A percentile compares a stretch with the other conserved stretches of the same genome.
phyloP scores from a whole-genome alignment of 2,797 vertebrate species.

The Hipposideros larvatus region DNA sequence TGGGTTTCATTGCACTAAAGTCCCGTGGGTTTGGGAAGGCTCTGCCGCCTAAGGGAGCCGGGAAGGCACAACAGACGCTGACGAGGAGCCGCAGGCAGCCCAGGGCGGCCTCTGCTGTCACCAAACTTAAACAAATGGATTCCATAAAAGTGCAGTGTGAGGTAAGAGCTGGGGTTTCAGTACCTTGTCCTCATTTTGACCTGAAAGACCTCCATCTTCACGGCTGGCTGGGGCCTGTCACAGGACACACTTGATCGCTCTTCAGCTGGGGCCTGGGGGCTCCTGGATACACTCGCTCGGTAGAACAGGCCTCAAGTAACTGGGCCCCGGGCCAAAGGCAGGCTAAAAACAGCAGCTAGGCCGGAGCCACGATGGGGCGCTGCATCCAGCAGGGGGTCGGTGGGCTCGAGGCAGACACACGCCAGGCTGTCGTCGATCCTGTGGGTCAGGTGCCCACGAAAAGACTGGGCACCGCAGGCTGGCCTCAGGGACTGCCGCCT shows the following conservation, averaged over 20 bases:
- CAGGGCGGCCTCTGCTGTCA: slow-evolving; percentile 73
- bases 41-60: slow-evolving; percentile 66
- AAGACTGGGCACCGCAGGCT: background rate
- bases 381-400: slow-evolving; percentile 39
- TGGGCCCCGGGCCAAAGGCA: slow-evolving; percentile 45
- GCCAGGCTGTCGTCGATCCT: background rate
- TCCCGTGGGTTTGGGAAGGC: slow-evolving; percentile 64
- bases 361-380: background rate
- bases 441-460: background rate
- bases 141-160: slow-evolving; percentile 58
- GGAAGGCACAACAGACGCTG: slow-evolving; percentile 79
- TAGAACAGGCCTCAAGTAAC: slow-evolving; percentile 43
- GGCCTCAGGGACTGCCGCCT: background rate
- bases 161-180: slow-evolving; percentile 57
- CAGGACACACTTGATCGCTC: background rate
- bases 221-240: slow-evolving; percentile 9
- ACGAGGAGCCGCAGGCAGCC: slow-evolving; percentile 66
- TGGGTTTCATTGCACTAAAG: slow-evolving; percentile 77
- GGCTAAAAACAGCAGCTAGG: slow-evolving; percentile 62
- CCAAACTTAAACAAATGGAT: slow-evolving; percentile 38
- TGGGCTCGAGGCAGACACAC: background rate
- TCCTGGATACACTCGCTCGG: slow-evolving; percentile 61
- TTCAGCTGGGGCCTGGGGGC: background rate
- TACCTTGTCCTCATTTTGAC: slow-evolving; percentile 1
- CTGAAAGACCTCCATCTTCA: background rate